These are phyloP conservation scores for Tokudaia muenninki DNA, from an alignment of 2,797 vertebrate species.

Conservation along the genomic window DNA sequence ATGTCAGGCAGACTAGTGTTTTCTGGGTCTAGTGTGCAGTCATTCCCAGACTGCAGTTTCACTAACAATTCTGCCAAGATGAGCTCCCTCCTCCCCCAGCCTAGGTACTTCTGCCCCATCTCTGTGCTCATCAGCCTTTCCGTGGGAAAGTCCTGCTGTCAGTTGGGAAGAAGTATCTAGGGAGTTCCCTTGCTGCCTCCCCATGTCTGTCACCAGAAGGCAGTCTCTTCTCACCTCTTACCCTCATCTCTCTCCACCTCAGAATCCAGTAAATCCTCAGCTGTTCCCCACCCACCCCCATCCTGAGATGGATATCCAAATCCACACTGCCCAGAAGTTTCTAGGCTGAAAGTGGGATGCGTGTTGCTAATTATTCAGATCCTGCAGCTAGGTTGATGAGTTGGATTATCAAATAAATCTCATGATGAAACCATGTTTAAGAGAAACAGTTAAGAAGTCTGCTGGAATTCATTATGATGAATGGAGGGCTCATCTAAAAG, in stretches of 20 bases:
- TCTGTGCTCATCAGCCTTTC: neutral
- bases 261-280: conserved; percentile 25
- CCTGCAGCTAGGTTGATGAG: neutral
- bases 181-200: neutral
- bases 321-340: neutral
- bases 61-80: neutral
- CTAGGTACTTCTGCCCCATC: neutral
- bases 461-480: conserved; percentile 29
- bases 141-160: neutral
- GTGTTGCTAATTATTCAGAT: conserved; percentile 24
- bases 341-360: neutral
- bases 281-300: neutral
- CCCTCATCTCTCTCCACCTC: neutral
- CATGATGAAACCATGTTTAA: conserved; percentile 35
- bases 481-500: neutral
- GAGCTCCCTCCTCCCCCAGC: neutral
- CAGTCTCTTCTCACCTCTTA: neutral
- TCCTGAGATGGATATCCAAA: neutral
- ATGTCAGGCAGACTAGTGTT: neutral
- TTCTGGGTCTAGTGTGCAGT: neutral
- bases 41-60: neutral
- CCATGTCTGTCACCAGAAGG: neutral
- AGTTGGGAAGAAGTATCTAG: neutral
- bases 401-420: neutral
- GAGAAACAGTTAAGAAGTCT: conserved; percentile 19